phyloP scores from a whole-genome alignment of 2,888 invertebrate species.

The Drosophila leonis region DNA sequence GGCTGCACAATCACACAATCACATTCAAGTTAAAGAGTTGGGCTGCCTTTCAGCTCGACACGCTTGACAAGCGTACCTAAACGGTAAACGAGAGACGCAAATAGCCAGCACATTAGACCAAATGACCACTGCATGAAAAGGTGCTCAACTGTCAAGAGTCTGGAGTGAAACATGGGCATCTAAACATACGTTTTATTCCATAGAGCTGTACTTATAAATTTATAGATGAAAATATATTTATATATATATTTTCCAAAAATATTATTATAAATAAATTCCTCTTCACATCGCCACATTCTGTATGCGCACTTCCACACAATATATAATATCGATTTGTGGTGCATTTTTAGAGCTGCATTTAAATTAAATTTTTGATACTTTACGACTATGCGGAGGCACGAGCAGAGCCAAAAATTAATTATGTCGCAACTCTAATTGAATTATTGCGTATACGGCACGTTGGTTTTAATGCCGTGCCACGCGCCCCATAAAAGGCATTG shows the following conservation, averaged over 20 bases:
- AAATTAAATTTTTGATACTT: slow-evolving; percentile 23
- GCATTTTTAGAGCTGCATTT: slow-evolving; percentile 26
- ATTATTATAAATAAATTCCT: neutral
- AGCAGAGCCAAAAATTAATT: slow-evolving; percentile 52
- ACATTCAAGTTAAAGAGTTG: neutral
- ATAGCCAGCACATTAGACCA: slow-evolving; percentile 5
- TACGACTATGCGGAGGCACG: slow-evolving; percentile 9
- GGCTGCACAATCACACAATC: slow-evolving; percentile 1
- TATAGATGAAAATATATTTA: neutral
- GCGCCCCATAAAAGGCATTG: slow-evolving; percentile 58
- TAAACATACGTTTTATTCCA: neutral
- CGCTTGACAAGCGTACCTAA: neutral
- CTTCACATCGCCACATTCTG: no score
- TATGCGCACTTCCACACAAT: neutral
- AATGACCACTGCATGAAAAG: slow-evolving; percentile 19
- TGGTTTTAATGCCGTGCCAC: slow-evolving; percentile 59
- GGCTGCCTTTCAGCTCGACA: neutral
- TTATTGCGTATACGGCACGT: slow-evolving; percentile 66
- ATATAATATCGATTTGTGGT: slow-evolving; percentile 12
- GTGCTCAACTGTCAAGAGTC: neutral
- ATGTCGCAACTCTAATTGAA: slow-evolving; percentile 59
- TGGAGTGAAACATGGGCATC: neutral
- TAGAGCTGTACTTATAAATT: neutral
- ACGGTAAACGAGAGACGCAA: neutral
- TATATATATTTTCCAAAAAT: neutral